Base-by-base conservation (phyloP, 1,140 invertebrate species). In the Lysiphlebus fabarum region DNA sequence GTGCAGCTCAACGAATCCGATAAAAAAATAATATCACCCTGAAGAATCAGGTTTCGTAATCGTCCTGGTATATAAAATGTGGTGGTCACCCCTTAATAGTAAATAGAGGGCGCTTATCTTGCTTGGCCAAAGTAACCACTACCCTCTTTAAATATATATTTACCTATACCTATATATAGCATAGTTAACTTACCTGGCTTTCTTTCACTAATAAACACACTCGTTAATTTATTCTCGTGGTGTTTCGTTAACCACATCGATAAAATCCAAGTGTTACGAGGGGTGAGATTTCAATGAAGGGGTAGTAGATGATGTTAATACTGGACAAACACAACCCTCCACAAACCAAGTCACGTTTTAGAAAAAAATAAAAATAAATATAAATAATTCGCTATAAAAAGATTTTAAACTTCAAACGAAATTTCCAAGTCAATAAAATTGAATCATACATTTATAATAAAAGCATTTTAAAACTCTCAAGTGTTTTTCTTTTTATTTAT, bases 51-150 rank as follows among this genome's bases (percentile, higher is more conserved):
- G 54, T 33, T 33, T 12, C 34, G 57, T 59, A 59, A 59, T 59
- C 57, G 57, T 59, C 41, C 34, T 43, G 49, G 50, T 7, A 7
- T 45, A 12, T 43, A 59, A 44, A 49, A 57, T 14, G 36, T 14
- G 11, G 17, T 14, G 48, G 34, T 9, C 10, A 14, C 11, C 40
- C 37, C 47, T 50, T 33, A 34, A 50, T 41, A 53, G 53, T 45
- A 53, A 37, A 53, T 41, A 50, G 42, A 42, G 49, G 42, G 50
- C 41, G 50, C 42, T 59, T 59, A 59, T 59, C 57, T 59, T 50
- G 49, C 57, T n/a, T 53, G 49, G 49, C 50, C 53, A 42, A 33
- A 59, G 57, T 49, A 41, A 40, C 45, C 12, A 10, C 42, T 17
- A 37, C 56, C 56, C 47, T 7, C 38, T 34, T 4, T 57, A 17